Evolutionary conservation across 2,888 invertebrate species (phyloP).

Genomic region (Pogonocherus hispidulus): DNA sequence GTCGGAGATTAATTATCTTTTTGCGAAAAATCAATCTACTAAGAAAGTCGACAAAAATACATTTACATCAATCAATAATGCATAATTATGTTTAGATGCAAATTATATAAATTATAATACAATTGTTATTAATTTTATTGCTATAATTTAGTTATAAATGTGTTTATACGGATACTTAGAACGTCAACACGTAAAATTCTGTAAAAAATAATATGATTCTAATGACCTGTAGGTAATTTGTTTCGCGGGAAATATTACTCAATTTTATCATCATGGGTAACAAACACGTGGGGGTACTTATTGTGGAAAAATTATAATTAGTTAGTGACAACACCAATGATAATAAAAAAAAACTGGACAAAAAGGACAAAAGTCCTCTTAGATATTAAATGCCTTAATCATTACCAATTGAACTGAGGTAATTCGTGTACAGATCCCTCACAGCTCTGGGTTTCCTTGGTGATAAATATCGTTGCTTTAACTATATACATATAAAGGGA

Average conservation of each 20-base stretch:
- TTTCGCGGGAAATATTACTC: background rate
- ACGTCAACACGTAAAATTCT: background rate
- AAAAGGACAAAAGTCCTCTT: too few relatives aligned
- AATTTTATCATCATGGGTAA: background rate
- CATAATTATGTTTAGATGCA: background rate
- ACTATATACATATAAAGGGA: too few relatives aligned
- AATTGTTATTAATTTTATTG: background rate
- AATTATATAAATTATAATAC: slow-evolving; percentile 5
- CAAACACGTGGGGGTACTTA: background rate
- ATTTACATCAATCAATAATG: background rate
- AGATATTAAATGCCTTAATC: too few relatives aligned
- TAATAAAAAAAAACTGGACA: too few relatives aligned
- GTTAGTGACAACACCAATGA: too few relatives aligned
- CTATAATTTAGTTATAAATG: slow-evolving; percentile 8
- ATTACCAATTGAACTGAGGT: too few relatives aligned
- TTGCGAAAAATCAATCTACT: background rate
- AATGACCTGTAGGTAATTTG: slow-evolving; percentile 7
- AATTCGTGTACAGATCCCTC: too few relatives aligned
- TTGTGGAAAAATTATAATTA: too few relatives aligned
- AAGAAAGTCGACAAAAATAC: background rate
- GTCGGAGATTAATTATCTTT: background rate
- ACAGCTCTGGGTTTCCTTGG: too few relatives aligned
- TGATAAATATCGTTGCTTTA: too few relatives aligned
- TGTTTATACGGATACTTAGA: background rate
- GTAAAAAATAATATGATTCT: slow-evolving; percentile 1